Base-by-base conservation (phyloP, 1,140 invertebrate species). In the Piezodorus guildinii region DNA sequence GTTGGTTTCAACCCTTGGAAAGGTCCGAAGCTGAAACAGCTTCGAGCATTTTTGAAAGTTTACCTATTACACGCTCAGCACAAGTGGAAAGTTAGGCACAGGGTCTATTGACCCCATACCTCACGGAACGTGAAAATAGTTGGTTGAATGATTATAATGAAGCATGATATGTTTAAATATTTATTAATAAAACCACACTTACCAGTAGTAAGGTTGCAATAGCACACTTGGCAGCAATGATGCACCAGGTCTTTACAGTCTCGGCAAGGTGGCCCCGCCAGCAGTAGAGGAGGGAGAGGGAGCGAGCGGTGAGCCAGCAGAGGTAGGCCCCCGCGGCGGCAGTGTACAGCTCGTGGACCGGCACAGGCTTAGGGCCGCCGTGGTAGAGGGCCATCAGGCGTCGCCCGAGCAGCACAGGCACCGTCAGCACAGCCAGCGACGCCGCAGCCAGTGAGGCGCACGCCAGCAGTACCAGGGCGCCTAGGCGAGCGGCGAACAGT, bases 331-430 rank as follows among this genome's bases (percentile, higher is more conserved):
- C 94, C 74, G 87, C 90, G 0, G 94, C 91, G 0, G 92, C 89
- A 0, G 95, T 98, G 71, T 98, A 98, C 0, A 98, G 76, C 75
- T 99, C 96, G 73, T 98, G 94, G 0, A 96, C 86, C 17, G 66
- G 66, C 8, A 73, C 70, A 25, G 74, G 72, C 9, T 75, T 77
- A 25, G 72, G 74, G 51, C 77, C 74, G 6, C 82, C 80, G 5
- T 83, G 81, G 88, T 91, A 95, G 3, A 95, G 67, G 1, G 85
- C 81, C 90, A 96, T 93, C 10, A 94, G 80, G 68, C 86, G 81
- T 12, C 93, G 80, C 6, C 94, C 94, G 66, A 96, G 79, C 77
- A 86, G 92, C 14, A 93, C 92, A 25, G 96, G 96, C 56, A 98
- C 77, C 8, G 93, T 91, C 25, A 96, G 79, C 46, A 87, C 85